Evolutionary conservation across 2,113 vertebrate genomes (phyloP), one percentile per base, ranked within the genome.

Genomic region (Microtus montanus): DNA sequence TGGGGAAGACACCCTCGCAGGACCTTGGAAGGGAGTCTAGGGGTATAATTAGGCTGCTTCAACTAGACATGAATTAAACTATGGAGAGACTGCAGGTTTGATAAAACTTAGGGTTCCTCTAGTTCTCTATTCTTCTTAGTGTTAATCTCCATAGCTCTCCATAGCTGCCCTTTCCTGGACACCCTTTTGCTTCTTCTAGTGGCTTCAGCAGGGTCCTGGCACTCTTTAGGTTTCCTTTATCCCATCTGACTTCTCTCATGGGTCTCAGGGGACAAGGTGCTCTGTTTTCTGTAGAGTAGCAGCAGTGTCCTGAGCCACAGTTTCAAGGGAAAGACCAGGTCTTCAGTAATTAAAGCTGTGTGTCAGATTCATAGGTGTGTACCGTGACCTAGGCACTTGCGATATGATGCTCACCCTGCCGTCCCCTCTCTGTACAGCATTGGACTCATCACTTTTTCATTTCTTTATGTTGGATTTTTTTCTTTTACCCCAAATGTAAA

Each of bases 361-460:
- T 70, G 35, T 79, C n/a, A 79, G 26, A 41, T 68, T 86, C 38
- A 58, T 49, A 79, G 22, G 14, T 83, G 0, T 58, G 66, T 38
- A 44, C 14, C 79, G 5, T 49, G 58, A 70, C 58, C 7, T 70
- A 41, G 26, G 4, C 1, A 92, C 63, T 28, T 70, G 4, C 28
- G 28, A 33, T 66, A 4, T 47, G 64, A 58, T 41, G 49, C 38
- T 73, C 49, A 20, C 3, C 87, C 58, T 85, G 35, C 26, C 79
- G 41, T 88, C 77, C 20, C 1, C 35, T 38, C 70, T n/a, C 19
- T 66, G 8, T 26, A 41, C 19, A 79, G 12, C 7, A 14, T 0
- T 80, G 47, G 26, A 12, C 14, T 85, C 35, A 28, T 71, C 47
- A n/a, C 52, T 92, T 96, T 91, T 93, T 84, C 5, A 28, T 93